These are phyloP conservation scores for Peromyscus maniculatus DNA, from an alignment of 2,113 vertebrate species.

Conservation along the genomic window DNA sequence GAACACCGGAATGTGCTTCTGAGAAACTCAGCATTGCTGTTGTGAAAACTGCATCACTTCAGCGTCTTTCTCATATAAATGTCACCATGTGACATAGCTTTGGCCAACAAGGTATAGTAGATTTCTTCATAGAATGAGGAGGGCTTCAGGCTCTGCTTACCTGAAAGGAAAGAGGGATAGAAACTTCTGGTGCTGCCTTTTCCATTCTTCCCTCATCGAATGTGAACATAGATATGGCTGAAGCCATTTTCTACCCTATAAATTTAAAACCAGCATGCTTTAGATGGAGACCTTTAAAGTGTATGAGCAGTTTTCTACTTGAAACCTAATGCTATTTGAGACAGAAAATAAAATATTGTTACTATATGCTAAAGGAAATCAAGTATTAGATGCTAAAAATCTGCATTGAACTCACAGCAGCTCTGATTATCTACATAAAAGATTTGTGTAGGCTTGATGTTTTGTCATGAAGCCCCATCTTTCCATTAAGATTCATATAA, in stretches of 20 bases:
- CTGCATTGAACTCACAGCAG: background rate
- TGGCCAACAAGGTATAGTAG: background rate
- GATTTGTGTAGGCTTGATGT: background rate
- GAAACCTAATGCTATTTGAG: background rate
- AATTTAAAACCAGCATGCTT: background rate
- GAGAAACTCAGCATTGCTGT: background rate
- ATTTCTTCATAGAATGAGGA: background rate
- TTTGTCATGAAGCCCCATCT: background rate
- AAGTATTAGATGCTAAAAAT: background rate
- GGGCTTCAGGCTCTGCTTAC: background rate
- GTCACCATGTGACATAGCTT: background rate
- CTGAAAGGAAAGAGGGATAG: background rate
- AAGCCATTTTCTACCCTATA: background rate
- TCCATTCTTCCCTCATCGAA: background rate
- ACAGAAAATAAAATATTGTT: background rate
- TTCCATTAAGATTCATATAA: background rate
- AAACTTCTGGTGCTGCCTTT: background rate
- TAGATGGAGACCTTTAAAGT: background rate
- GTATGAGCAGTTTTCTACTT: background rate
- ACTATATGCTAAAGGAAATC: background rate
- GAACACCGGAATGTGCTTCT: background rate
- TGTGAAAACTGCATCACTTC: background rate
- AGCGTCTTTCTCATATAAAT: background rate
- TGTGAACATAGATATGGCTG: background rate
- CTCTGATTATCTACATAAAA: background rate